These are phyloP conservation scores for Corythornis madagascariensis DNA, from an alignment of 2,113 vertebrate species.

Conservation along the genomic window DNA sequence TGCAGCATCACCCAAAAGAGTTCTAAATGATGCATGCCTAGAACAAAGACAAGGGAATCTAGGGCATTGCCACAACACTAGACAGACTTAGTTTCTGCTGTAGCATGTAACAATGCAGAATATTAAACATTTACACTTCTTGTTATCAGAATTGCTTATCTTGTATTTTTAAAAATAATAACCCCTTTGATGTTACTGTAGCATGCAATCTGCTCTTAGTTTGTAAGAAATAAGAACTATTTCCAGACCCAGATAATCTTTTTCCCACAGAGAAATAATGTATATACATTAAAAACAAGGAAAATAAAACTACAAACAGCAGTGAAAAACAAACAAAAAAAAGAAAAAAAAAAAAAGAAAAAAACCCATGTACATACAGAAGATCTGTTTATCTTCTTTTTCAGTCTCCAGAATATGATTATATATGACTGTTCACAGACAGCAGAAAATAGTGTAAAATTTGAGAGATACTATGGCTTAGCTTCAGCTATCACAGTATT, in stretches of 20 bases:
- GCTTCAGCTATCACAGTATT: background rate
- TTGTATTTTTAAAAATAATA: conserved; percentile 69
- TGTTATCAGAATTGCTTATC: conserved; percentile 73
- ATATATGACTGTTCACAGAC: background rate
- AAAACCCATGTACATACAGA: background rate
- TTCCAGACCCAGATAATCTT: background rate
- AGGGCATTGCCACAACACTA: conserved; percentile 56
- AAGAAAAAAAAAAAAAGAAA: too few relatives aligned
- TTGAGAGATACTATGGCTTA: background rate
- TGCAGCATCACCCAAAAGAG: conserved; percentile 37
- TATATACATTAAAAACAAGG: background rate
- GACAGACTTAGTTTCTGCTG: conserved; percentile 31
- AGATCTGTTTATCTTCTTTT: background rate
- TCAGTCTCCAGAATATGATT: background rate
- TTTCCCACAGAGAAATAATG: background rate
- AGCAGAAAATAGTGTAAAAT: background rate
- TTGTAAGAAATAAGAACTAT: conserved; percentile 5
- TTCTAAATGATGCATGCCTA: conserved; percentile 45
- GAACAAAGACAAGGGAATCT: conserved; percentile 75
- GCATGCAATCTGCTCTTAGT: conserved; percentile 24
- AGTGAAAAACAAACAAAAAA: background rate
- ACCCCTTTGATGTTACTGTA: conserved; percentile 52
- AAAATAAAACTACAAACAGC: background rate
- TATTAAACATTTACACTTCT: conserved; percentile 71
- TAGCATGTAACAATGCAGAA: conserved; percentile 15